Evolutionary conservation across 2,797 vertebrate genomes (phyloP).

Genomic region (Linurgus olivaceus): DNA sequence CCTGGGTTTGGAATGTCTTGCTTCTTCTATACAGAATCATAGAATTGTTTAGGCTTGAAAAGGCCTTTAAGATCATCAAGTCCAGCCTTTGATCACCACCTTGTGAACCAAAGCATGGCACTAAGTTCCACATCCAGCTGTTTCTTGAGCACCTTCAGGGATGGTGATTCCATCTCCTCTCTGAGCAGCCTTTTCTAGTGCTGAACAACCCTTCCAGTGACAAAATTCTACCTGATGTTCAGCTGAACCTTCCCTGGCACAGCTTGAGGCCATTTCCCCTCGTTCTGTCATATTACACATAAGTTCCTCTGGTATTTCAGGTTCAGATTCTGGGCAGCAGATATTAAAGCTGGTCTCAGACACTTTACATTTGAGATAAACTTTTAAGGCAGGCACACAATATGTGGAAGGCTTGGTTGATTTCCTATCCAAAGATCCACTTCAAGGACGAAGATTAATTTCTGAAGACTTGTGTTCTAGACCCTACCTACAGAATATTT

Average conservation of each 20-base stretch:
- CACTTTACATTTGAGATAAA: neutral
- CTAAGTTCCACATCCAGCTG: accelerated
- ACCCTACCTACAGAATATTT: neutral
- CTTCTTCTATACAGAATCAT: neutral
- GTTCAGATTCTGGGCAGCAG: neutral
- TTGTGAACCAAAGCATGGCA: accelerated
- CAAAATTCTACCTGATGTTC: neutral
- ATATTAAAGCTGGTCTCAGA: neutral
- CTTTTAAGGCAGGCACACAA: neutral
- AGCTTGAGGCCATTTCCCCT: neutral
- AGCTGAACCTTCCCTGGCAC: neutral
- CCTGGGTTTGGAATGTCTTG: neutral
- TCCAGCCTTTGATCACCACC: neutral
- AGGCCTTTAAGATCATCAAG: neutral
- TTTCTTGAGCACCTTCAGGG: neutral
- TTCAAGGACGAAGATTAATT: neutral
- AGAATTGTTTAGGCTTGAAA: neutral
- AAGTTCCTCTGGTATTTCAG: neutral
- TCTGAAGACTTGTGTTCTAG: neutral
- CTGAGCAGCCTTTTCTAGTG: neutral
- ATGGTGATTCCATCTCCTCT: neutral
- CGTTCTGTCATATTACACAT: neutral
- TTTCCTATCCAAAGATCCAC: neutral
- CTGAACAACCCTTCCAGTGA: neutral
- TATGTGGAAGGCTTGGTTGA: neutral